phyloP scores from a whole-genome alignment of 2,113 vertebrate genomes.

The Sinocyclocheilus grahami region DNA sequence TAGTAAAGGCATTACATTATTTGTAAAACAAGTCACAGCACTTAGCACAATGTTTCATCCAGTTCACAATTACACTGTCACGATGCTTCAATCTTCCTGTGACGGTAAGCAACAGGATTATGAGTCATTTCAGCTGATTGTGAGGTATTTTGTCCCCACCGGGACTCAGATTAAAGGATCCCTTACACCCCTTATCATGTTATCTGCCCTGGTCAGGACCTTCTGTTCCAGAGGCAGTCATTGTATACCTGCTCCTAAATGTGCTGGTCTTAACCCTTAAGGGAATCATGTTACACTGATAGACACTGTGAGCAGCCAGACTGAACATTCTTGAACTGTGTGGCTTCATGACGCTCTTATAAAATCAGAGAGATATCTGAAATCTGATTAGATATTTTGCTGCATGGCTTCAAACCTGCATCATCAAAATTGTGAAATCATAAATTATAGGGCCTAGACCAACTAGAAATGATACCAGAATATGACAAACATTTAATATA shows the following conservation, averaged over 20 bases:
- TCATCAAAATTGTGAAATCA: neutral
- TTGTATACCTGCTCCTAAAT: conserved; percentile 10
- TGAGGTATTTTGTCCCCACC: conserved; percentile 3
- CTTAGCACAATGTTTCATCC: neutral
- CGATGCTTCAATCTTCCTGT: neutral
- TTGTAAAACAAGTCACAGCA: neutral
- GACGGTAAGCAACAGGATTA: neutral
- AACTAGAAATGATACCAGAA: neutral
- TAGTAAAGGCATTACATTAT: neutral
- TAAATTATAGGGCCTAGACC: neutral
- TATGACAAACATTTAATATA: too few species aligned
- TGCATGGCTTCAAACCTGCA: neutral
- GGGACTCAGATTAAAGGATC: conserved; percentile 4
- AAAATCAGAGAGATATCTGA: neutral
- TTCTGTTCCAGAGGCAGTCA: conserved; percentile 24
- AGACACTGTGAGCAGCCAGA: neutral
- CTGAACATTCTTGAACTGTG: neutral
- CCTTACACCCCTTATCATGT: conserved; percentile 42
- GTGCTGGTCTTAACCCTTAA: neutral
- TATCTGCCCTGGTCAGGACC: conserved; percentile 40
- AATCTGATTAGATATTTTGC: neutral
- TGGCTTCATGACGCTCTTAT: neutral
- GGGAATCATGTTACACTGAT: neutral
- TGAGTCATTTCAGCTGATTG: conserved; percentile 11
- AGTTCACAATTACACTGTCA: neutral